Percentiles rank a stretch among this genome's conserved stretches.
Conservation (phyloP, 2,888 invertebrate species). For the Lissonota sp. region DNA sequence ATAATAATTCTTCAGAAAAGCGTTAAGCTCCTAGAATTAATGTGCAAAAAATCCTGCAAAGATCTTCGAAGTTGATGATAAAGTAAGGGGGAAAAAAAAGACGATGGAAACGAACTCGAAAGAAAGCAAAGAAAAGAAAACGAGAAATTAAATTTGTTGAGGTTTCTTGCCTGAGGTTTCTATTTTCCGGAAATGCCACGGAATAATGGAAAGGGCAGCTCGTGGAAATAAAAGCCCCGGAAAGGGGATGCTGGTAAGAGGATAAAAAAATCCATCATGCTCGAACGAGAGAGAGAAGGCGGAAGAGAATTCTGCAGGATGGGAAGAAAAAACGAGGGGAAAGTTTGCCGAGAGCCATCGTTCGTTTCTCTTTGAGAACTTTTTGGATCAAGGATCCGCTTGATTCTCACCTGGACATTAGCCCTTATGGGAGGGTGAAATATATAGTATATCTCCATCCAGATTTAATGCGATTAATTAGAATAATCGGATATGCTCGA, state of each 20-base stretch:
- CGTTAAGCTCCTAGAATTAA: too few species aligned
- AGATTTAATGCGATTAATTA: too few species aligned
- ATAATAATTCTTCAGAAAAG: too few species aligned
- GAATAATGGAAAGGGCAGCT: background rate
- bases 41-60: too few species aligned
- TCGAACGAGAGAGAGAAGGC: background rate
- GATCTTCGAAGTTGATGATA: background rate
- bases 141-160: conserved; percentile 38
- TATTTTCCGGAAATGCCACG: background rate
- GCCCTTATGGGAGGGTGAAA: too few species aligned
- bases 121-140: conserved; percentile 10
- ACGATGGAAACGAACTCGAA: background rate
- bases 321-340: background rate
- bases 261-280: conserved; percentile 18
- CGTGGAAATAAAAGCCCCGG: background rate
- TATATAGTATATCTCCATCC: too few species aligned
- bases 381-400: too few species aligned
- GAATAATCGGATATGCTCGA: too few species aligned
- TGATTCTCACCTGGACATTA: too few species aligned
- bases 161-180: conserved; percentile 5
- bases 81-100: background rate
- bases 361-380: too few species aligned
- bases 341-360: too few species aligned
- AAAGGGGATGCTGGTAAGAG: conserved; percentile 16
- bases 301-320: background rate